Conservation (phyloP, 2,797 vertebrate species). For the Rhinoraja longicauda region DNA sequence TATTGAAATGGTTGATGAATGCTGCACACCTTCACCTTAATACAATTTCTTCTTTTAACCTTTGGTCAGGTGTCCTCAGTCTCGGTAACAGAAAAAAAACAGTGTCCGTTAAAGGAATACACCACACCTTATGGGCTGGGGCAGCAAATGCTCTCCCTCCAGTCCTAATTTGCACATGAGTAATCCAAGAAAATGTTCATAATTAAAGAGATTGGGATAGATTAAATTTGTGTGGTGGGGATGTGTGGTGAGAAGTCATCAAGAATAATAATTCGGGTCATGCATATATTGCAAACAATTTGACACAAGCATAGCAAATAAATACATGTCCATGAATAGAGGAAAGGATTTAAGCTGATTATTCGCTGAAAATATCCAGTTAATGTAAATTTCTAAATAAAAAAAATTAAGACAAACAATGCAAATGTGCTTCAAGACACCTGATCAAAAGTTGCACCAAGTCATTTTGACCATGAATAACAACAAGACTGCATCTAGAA, state of each 20-base stretch:
- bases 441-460: background rate
- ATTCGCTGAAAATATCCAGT: background rate
- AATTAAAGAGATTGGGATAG: constrained; percentile 15
- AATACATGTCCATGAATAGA: background rate
- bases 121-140: no score
- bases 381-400: background rate
- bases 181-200: background rate
- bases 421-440: background rate
- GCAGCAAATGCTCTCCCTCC: no score
- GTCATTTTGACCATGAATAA: background rate
- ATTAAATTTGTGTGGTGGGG: background rate
- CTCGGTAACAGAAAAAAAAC: no score
- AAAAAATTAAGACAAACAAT: background rate
- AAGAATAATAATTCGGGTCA: background rate
- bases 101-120: no score
- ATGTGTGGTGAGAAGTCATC: background rate
- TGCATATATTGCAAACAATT: background rate
- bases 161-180: no score
- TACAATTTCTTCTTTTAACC: no score
- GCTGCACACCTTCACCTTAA: no score
- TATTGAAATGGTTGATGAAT: background rate
- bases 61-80: no score
- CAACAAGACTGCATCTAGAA: background rate
- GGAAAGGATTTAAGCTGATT: background rate
- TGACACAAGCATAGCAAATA: background rate